Evolutionary conservation across 1,140 invertebrate genomes (phyloP).

Genomic region (Drosophila nasuta): DNA sequence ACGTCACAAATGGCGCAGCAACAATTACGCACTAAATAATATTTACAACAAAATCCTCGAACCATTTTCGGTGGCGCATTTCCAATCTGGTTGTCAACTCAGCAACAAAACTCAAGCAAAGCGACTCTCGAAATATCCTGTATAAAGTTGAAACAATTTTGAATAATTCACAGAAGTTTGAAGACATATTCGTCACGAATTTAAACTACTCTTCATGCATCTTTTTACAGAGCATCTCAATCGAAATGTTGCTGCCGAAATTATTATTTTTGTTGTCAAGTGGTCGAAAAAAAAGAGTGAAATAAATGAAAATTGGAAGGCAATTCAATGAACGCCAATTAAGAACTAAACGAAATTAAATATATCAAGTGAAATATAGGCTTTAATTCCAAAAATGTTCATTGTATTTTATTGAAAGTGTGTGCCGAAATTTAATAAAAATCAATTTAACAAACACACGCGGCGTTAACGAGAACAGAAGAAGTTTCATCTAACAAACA

Average conservation of each 20-base stretch:
- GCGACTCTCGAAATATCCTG: slow-evolving; percentile 14
- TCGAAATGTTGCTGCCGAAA: slow-evolving; percentile 6
- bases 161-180: background rate
- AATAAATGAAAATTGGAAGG: slow-evolving; percentile 51
- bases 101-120: background rate
- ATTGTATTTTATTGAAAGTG: slow-evolving; percentile 47
- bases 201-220: background rate
- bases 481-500: slow-evolving; percentile 8
- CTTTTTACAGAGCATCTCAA: background rate
- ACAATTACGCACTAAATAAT: slow-evolving; percentile 28
- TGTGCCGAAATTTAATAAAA: slow-evolving; percentile 79
- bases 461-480: slow-evolving; percentile 23
- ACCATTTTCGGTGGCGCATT: slow-evolving; percentile 10
- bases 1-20: slow-evolving; percentile 49
- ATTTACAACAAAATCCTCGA: slow-evolving; percentile 35
- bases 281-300: slow-evolving; percentile 11
- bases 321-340: slow-evolving; percentile 78
- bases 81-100: slow-evolving; percentile 23
- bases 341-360: slow-evolving; percentile 56
- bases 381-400: background rate
- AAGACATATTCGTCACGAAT: background rate
- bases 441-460: slow-evolving; percentile 64
- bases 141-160: background rate
- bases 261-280: slow-evolving; percentile 26
- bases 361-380: slow-evolving; percentile 47